Percentiles rank a stretch among this genome's conserved stretches.
phyloP scores from a whole-genome alignment of 2,113 vertebrate genomes.

The Nicator chloris region DNA sequence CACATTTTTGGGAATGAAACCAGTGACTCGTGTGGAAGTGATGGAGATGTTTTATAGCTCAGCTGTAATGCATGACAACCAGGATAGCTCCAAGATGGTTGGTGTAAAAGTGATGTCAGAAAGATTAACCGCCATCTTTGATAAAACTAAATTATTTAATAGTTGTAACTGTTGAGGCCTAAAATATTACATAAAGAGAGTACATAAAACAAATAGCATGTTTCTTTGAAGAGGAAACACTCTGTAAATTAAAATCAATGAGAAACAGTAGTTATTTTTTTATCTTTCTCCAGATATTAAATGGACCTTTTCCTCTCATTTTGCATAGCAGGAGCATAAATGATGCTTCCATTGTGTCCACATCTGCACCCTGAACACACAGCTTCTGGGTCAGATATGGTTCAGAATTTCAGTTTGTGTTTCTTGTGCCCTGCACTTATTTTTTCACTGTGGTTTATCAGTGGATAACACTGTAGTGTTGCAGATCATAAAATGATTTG shows the following conservation, averaged over 20 bases:
- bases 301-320: background rate
- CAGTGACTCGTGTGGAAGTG: background rate
- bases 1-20: background rate
- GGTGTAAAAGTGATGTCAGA: background rate
- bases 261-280: background rate
- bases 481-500: background rate
- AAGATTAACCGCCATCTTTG: background rate
- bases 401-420: background rate
- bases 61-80: fast-evolving
- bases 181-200: background rate
- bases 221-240: background rate
- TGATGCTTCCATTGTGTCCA: background rate
- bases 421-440: background rate
- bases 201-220: background rate
- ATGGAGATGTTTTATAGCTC: background rate
- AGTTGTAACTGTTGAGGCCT: background rate
- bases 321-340: background rate
- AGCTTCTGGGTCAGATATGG: background rate
- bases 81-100: background rate
- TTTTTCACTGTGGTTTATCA: background rate
- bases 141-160: background rate
- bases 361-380: background rate
- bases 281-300: background rate
- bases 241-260: background rate
- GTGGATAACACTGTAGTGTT: background rate